Evolutionary conservation across 2,888 invertebrate species (phyloP), one percentile per base, ranked within the genome.

Genomic region (Dynastes tityus): DNA sequence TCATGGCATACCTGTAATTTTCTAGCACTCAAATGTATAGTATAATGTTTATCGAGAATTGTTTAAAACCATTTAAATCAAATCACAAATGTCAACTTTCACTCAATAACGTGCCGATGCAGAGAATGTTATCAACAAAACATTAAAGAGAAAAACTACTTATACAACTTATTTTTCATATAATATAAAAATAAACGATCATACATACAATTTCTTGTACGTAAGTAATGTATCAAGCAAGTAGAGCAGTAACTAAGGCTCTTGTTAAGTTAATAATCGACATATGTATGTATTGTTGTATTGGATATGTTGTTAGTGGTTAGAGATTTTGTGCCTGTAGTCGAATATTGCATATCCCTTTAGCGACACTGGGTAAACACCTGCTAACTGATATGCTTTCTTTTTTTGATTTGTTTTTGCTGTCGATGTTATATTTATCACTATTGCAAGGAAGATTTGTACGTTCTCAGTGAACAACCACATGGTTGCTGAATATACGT

Each of bases 361-460:
- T 45, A 61, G 13, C 27, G 22, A 9, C 45, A 45, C 53, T 58
- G 58, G 22, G 78, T 82, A 84, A 84, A 83, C 84, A 84, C 84
- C 84, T 84, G 84, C 84, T 84, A 84, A 84, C 84, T 83, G 83
- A 84, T 83, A 84, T 84, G 82, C 83, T 83, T 84, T 83, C 84
- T 83, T 83, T 37, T 37, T 83, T 84, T 83, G 84, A 84, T 84
- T 84, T 84, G 84, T 84, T 84, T 84, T 83, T 83, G 78, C 84
- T 83, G 84, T 83, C 83, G 80, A 80, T 81, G 78, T 76, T 81
- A 81, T 84, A 84, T 84, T 84, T 84, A 84, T 84, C 84, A 82
- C 82, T 64, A 22, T 81, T 74, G 49, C 73, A 61, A 63, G 61
- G 40, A 74, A 61, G 73, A 74, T 74, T 74, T 74, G 73, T 63